These are phyloP conservation scores for Fringilla coelebs DNA, from an alignment of 2,797 vertebrate genomes.

Conservation along the genomic window DNA sequence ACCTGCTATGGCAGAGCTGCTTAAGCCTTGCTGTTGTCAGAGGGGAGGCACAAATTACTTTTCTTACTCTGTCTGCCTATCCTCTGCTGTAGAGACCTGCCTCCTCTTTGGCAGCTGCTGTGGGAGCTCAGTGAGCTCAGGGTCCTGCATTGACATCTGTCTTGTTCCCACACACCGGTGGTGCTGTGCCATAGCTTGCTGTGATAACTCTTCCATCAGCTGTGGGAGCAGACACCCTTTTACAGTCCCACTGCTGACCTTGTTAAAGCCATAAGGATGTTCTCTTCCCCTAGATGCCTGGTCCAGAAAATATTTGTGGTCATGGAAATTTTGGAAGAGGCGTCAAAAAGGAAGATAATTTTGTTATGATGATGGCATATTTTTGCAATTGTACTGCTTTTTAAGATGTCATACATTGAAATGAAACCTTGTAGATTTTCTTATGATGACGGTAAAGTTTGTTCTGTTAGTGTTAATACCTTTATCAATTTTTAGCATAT, in stretches of 20 bases:
- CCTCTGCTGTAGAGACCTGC: not conserved
- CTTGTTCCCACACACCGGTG: not conserved
- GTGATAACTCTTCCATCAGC: not conserved
- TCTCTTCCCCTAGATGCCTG: fast-evolving
- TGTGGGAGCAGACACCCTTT: not conserved
- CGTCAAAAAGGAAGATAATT: not conserved
- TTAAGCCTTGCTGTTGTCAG: not conserved
- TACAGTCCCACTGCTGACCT: not conserved
- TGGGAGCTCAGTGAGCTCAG: not conserved
- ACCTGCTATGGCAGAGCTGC: not conserved
- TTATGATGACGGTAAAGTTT: not conserved
- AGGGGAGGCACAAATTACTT: not conserved
- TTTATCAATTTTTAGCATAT: not conserved
- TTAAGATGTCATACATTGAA: not conserved
- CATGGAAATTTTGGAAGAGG: not conserved
- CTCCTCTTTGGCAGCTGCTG: not conserved
- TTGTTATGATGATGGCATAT: not conserved
- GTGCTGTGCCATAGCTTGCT: too few species aligned
- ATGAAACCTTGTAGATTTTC: not conserved
- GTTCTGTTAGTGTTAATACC: not conserved
- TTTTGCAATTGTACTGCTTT: not conserved
- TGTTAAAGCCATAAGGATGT: not conserved
- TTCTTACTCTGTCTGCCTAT: not conserved
- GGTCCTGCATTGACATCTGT: fast-evolving
- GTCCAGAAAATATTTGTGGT: not conserved